Conservation (phyloP, 2,888 invertebrate species). For the Steinernema carpocapsae region DNA sequence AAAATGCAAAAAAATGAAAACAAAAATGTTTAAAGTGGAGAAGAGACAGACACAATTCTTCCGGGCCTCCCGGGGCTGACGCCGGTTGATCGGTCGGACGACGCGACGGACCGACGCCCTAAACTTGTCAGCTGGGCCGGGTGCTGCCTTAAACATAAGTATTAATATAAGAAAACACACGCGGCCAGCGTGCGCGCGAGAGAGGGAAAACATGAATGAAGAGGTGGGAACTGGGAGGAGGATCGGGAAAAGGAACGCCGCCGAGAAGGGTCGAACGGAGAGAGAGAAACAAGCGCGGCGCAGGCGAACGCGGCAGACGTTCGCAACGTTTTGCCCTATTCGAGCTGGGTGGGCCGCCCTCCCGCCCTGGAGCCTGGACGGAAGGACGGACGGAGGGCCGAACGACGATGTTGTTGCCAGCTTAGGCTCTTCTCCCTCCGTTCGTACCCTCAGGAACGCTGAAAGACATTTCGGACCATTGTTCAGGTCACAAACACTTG, state of each 20-base stretch:
- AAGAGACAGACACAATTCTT: too few relatives aligned
- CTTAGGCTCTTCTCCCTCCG: background rate
- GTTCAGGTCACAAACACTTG: background rate
- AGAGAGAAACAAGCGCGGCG: background rate
- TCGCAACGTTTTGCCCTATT: conserved; percentile 18
- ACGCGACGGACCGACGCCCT: too few relatives aligned
- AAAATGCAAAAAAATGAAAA: too few relatives aligned
- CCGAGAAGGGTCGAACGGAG: conserved; percentile 26
- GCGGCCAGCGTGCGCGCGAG: background rate
- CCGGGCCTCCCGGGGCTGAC: too few relatives aligned
- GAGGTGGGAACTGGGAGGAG: conserved; percentile 33
- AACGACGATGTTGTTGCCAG: background rate
- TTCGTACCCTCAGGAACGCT: background rate
- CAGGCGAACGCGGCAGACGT: conserved; percentile 8
- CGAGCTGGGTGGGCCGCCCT: conserved; percentile 1
- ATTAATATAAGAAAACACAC: conserved; percentile 26
- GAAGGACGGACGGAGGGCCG: background rate
- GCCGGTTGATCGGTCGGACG: too few relatives aligned
- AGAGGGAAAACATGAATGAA: conserved; percentile 33
- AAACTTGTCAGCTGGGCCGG: conserved; percentile 2
- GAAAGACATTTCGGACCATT: background rate
- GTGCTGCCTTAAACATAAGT: conserved; percentile 7
- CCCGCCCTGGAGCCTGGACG: too few relatives aligned
- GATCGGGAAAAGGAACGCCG: conserved; percentile 30
- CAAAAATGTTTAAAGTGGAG: too few relatives aligned